Evolutionary conservation across 2,797 vertebrate genomes (phyloP), one percentile per base, ranked within the genome.

Genomic region (Sphenodon punctatus): DNA sequence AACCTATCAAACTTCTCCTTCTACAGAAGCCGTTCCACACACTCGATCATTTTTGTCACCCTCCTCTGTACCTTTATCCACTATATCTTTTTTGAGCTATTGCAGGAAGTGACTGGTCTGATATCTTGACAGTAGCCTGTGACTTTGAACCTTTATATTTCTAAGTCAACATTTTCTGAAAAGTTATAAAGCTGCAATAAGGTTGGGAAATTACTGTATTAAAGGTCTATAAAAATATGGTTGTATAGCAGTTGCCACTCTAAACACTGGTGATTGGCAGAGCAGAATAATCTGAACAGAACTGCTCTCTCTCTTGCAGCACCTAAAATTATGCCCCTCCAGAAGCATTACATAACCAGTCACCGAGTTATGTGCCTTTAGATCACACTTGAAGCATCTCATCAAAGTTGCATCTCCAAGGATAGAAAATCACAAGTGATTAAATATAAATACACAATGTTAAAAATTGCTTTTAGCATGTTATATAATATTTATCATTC

Each of bases 391-490:
- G 75, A 88, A 87, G 75, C 88, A 82, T 84, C 92, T 93, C 90
- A 92, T 93, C 92, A 93, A 94, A 94, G 86, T 88, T 92, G 90
- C 82, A 91, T 92, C 82, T 90, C 84, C 78, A 87, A 93, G 88
- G 84, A 88, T 92, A 92, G 81, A 88, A 88, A 91, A 92, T 93
- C 89, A 90, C 30, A 8, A 87, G 83, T 89, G 87, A 93, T 91
- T 91, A 91, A 93, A 93, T 92, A 92, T 93, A 88, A 92, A 91
- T 93, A 92, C 45, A 78, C 53, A 84, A 92, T 92, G 80, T 90
- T 91, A 84, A 91, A 91, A 90, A 89, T 67, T 91, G 82, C 85
- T 89, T 89, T 94, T 92, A 91, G 89, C 87, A 86, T 91, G 85
- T 87, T 91, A 88, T 92, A 46, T 90, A 89, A 92, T 88, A 93